A percentile compares a stretch with the other conserved stretches of the same genome.
phyloP scores from a whole-genome alignment of 2,888 invertebrate species.

The Tetheella fluctuosa region DNA sequence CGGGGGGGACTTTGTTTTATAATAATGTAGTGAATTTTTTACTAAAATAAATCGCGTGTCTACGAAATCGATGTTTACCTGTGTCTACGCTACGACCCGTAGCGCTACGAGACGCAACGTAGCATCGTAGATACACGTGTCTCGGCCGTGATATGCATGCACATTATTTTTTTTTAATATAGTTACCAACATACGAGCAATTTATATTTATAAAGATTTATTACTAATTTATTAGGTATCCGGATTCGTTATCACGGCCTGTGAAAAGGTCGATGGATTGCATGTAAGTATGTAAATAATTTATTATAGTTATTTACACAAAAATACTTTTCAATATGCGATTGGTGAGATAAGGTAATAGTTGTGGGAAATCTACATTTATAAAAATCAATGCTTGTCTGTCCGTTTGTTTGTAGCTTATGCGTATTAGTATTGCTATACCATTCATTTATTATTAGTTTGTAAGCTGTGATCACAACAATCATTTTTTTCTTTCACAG shows the following conservation, averaged over 20 bases:
- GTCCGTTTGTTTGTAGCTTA: too few species aligned
- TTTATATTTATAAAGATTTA: not conserved
- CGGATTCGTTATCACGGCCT: not conserved
- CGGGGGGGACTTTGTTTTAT: too few species aligned
- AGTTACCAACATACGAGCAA: not conserved
- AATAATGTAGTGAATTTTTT: too few species aligned
- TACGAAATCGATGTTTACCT: not conserved
- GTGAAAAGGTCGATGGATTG: not conserved
- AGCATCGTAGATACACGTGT: not conserved
- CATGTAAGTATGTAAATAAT: not conserved
- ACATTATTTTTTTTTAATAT: not conserved
- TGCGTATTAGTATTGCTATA: too few species aligned
- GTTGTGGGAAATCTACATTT: too few species aligned
- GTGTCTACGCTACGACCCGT: not conserved
- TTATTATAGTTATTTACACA: not conserved
- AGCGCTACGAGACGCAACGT: slow-evolving; percentile 4
- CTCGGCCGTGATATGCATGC: not conserved
- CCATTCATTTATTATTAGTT: too few species aligned
- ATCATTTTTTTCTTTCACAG: too few species aligned
- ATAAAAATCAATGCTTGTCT: too few species aligned
- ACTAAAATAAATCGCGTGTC: not conserved
- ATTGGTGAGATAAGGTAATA: too few species aligned
- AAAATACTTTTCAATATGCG: not conserved
- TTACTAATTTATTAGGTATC: not conserved
- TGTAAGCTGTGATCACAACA: too few species aligned